Evolutionary conservation across 1,140 invertebrate species (phyloP).

Genomic region (Spodoptera frugiperda): DNA sequence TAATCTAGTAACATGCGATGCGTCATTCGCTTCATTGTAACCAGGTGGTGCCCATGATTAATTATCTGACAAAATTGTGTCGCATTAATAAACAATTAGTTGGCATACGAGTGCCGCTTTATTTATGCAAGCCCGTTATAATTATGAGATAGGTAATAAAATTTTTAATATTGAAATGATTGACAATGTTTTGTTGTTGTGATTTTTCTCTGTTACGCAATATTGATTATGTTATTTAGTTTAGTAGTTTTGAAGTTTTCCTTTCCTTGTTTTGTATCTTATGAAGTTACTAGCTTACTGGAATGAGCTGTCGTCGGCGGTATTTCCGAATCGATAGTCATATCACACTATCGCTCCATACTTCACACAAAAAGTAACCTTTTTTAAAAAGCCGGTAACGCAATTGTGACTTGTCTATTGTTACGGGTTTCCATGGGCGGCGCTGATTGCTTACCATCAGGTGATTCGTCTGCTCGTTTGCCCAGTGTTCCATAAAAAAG

Average conservation of each 20-base stretch:
- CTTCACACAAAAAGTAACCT: no score
- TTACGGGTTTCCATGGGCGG: no score
- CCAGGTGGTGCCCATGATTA: constrained; percentile 58
- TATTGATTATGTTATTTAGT: not conserved
- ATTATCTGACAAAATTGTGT: constrained; percentile 56
- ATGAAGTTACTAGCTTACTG: no score
- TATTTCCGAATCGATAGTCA: no score
- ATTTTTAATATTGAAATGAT: constrained; percentile 17
- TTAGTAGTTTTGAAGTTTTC: not conserved
- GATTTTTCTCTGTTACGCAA: not conserved
- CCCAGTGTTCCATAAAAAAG: no score
- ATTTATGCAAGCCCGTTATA: constrained; percentile 27
- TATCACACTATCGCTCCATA: no score
- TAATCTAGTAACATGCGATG: constrained; percentile 64
- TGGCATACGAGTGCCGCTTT: constrained; percentile 11
- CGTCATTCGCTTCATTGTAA: constrained; percentile 59
- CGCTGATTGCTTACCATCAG: no score
- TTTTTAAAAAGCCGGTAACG: no score
- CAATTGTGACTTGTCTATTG: no score
- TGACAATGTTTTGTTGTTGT: not conserved
- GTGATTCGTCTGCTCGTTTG: no score
- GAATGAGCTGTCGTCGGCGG: no score
- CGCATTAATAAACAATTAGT: constrained; percentile 54
- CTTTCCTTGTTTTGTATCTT: no score
- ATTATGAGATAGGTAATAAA: constrained; percentile 17